Percentiles rank a stretch among this genome's conserved stretches.
These are phyloP conservation scores for Syngnathus rostellatus DNA, from an alignment of 2,797 vertebrate genomes.

Conservation along the genomic window DNA sequence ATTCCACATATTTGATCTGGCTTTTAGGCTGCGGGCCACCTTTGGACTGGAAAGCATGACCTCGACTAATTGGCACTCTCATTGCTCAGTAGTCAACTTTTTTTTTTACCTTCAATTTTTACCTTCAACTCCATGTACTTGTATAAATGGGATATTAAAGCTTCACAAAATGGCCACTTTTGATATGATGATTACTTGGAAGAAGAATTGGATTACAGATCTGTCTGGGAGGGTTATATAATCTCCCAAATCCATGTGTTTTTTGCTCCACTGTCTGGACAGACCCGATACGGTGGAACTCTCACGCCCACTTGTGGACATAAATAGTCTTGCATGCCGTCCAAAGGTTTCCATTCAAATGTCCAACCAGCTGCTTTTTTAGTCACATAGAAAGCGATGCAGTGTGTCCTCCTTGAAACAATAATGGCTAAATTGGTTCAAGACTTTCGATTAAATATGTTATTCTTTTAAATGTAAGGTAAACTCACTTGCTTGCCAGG, in stretches of 20 bases:
- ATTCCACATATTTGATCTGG: neutral
- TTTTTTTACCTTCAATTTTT: neutral
- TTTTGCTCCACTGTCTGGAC: conserved; percentile 37
- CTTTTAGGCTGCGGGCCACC: neutral
- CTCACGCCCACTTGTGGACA: conserved; percentile 29
- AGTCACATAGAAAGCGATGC: neutral
- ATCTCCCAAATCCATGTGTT: conserved; percentile 55
- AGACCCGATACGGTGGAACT: neutral
- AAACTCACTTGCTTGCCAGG: neutral
- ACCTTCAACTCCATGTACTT: neutral
- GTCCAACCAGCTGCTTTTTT: conserved; percentile 2
- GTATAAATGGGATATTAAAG: conserved; percentile 12
- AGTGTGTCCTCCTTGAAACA: neutral
- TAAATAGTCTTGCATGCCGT: conserved; percentile 4
- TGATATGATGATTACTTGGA: conserved; percentile 45
- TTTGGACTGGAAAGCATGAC: neutral
- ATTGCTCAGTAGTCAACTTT: neutral
- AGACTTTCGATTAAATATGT: neutral
- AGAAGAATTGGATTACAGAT: conserved; percentile 54
- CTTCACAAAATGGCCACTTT: conserved; percentile 21
- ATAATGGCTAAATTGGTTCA: neutral
- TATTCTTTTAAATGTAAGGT: neutral
- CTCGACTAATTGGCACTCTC: no score
- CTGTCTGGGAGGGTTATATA: conserved; percentile 51
- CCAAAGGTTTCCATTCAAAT: neutral